A percentile compares a stretch with the other conserved stretches of the same genome.
Evolutionary conservation across 2,797 vertebrate genomes (phyloP).

Genomic region (Acanthiza pusilla): DNA sequence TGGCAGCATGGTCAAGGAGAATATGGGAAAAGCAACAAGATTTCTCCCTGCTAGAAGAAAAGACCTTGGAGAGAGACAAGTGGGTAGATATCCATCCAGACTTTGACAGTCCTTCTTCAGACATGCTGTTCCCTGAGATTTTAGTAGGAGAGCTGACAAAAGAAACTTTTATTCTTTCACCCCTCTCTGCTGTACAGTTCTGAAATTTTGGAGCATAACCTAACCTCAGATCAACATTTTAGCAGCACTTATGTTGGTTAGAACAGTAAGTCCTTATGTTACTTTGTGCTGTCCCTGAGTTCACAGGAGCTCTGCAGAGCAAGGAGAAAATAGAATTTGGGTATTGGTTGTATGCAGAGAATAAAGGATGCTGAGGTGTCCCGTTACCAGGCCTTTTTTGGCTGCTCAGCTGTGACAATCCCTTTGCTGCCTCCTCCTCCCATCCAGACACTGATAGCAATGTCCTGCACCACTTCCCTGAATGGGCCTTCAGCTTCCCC

Average conservation of each 20-base stretch:
- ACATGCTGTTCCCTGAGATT: neutral
- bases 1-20: neutral
- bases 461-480: accelerated
- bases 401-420: neutral
- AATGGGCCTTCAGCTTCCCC: neutral
- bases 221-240: neutral
- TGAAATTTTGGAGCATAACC: neutral
- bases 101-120: neutral
- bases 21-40: neutral
- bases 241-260: neutral
- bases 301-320: neutral
- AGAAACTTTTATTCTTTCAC: neutral
- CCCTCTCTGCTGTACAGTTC: neutral
- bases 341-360: neutral
- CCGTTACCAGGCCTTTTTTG: neutral
- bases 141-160: neutral
- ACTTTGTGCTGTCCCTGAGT: neutral
- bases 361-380: neutral
- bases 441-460: neutral
- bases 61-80: neutral
- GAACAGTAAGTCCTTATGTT: neutral
- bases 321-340: neutral
- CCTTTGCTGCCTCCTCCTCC: neutral
- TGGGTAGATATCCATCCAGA: neutral
- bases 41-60: neutral